These are phyloP conservation scores for Anagrus nilaparvatae DNA, from an alignment of 1,140 invertebrate species.

Conservation along the genomic window DNA sequence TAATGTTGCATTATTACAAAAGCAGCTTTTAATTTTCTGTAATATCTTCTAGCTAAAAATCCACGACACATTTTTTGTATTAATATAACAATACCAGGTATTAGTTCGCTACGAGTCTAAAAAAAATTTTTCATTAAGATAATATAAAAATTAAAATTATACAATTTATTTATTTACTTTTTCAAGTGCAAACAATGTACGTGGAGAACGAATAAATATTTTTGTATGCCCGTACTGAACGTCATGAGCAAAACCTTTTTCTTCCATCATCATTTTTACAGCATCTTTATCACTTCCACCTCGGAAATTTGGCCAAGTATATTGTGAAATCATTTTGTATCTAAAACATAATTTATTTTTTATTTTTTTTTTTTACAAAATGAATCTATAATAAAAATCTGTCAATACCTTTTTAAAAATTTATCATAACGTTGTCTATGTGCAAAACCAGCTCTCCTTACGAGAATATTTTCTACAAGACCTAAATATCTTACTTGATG, in stretches of 20 bases:
- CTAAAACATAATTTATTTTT: slow-evolving; percentile 38
- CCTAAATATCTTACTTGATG: slow-evolving; percentile 90
- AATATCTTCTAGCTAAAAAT: slow-evolving; percentile 63
- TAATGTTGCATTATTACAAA: slow-evolving; percentile 74
- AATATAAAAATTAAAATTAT: slow-evolving; percentile 1
- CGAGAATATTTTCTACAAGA: slow-evolving; percentile 85
- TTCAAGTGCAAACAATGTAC: slow-evolving; percentile 82
- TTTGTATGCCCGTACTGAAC: slow-evolving; percentile 92
- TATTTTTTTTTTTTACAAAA: background rate
- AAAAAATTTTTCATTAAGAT: slow-evolving; percentile 13
- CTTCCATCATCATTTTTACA: slow-evolving; percentile 69
- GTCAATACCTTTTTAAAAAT: slow-evolving; percentile 62
- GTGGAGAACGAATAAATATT: slow-evolving; percentile 85
- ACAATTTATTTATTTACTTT: slow-evolving; percentile 36
- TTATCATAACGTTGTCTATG: slow-evolving; percentile 82
- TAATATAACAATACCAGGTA: slow-evolving; percentile 82
- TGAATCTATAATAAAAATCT: background rate
- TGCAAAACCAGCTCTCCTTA: slow-evolving; percentile 87
- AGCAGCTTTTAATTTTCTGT: slow-evolving; percentile 77
- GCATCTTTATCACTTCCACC: slow-evolving; percentile 69
- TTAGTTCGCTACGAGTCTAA: slow-evolving; percentile 60
- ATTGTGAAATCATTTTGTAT: slow-evolving; percentile 91
- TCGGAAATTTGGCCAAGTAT: slow-evolving; percentile 90
- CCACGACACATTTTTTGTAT: slow-evolving; percentile 93
- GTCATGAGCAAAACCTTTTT: slow-evolving; percentile 68